phyloP scores from a whole-genome alignment of 2,888 invertebrate species.

The Prostheceraeus crozeri region DNA sequence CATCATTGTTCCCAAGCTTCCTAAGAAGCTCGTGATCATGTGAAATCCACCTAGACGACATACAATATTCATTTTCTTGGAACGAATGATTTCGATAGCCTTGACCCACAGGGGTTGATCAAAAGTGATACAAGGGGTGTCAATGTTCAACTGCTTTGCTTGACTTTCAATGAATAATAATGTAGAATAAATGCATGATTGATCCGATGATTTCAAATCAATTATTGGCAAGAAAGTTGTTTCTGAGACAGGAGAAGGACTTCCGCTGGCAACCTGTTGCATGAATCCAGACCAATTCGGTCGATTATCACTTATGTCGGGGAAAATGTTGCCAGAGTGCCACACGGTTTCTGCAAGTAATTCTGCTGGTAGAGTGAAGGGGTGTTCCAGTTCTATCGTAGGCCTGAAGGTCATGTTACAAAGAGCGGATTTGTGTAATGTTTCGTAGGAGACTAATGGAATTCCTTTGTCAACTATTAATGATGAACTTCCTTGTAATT shows the following conservation, averaged over 20 bases:
- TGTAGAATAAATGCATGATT: conserved; percentile 17
- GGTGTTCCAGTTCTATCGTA: conserved; percentile 18
- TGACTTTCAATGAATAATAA: conserved; percentile 11
- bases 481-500: neutral
- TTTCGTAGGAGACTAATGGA: conserved; percentile 1
- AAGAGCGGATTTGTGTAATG: neutral
- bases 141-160: conserved; percentile 8
- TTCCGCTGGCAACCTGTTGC: neutral
- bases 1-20: conserved; percentile 21
- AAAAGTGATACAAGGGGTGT: neutral
- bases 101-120: conserved; percentile 4
- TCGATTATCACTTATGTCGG: neutral
- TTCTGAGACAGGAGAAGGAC: conserved; percentile 7
- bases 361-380: conserved; percentile 5
- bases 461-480: conserved; percentile 1
- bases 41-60: conserved; percentile 10
- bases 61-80: conserved; percentile 1
- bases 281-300: conserved; percentile 20
- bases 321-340: conserved; percentile 13
- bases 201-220: conserved; percentile 24
- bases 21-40: conserved; percentile 21
- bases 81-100: conserved; percentile 17
- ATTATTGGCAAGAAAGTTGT: conserved; percentile 17
- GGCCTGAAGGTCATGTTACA: neutral
- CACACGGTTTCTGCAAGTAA: conserved; percentile 4